Conservation (phyloP, 2,888 invertebrate species). For the Lymantria monacha region DNA sequence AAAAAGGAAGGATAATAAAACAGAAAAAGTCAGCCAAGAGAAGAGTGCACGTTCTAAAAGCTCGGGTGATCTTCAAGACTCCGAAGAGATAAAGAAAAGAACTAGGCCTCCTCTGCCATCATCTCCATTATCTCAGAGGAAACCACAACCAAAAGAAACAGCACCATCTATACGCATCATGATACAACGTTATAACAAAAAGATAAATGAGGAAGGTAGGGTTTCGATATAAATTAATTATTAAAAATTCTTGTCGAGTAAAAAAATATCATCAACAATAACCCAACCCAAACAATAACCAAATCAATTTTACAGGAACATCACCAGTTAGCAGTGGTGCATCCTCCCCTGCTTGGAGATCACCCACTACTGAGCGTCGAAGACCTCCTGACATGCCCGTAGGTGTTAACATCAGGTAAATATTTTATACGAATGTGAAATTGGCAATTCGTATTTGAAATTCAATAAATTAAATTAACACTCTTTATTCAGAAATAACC, state of each 20-base stretch:
- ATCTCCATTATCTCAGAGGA: constrained; percentile 83
- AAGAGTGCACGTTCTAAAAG: constrained; percentile 48
- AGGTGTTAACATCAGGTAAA: constrained; percentile 73
- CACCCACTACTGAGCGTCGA: constrained; percentile 83
- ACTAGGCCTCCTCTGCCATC: constrained; percentile 81
- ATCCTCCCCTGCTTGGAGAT: constrained; percentile 86
- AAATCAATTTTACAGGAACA: constrained; percentile 46
- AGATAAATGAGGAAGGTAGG: constrained; percentile 81
- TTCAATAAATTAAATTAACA: background rate
- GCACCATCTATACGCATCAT: constrained; percentile 87
- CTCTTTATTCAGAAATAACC: constrained; percentile 64
- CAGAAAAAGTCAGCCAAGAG: constrained; percentile 41
- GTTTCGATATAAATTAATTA: background rate
- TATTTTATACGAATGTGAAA: background rate
- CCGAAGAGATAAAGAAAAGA: constrained; percentile 58
- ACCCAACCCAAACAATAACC: background rate
- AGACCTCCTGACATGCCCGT: constrained; percentile 78
- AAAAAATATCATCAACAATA: background rate
- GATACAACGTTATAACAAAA: constrained; percentile 87
- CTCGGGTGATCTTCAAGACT: constrained; percentile 62
- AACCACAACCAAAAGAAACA: constrained; percentile 82
- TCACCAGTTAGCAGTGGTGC: constrained; percentile 83
- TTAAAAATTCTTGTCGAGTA: background rate
- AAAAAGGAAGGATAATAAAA: constrained; percentile 40
- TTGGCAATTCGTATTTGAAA: background rate